Percentiles rank a stretch among this genome's conserved stretches.
phyloP scores from a whole-genome alignment of 1,140 invertebrate genomes.

The Helicoverpa armigera region DNA sequence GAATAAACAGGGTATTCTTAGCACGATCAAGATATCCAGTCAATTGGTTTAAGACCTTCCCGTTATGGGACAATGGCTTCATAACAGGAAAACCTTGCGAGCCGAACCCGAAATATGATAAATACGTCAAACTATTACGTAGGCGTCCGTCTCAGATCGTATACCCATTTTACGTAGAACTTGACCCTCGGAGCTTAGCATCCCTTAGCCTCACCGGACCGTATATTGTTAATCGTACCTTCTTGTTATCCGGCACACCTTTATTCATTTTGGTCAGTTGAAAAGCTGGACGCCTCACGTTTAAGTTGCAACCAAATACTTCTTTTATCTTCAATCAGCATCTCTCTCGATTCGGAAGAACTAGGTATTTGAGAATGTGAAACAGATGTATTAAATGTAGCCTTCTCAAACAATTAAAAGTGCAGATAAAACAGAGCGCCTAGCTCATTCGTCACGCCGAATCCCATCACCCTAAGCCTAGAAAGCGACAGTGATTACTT shows the following conservation, averaged over 20 bases:
- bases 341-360: too few species aligned
- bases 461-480: constrained; percentile 65
- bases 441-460: background rate
- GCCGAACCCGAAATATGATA: constrained; percentile 12
- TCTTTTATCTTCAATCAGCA: too few species aligned
- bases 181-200: background rate
- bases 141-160: background rate
- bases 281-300: too few species aligned
- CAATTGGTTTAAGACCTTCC: constrained; percentile 18
- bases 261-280: too few species aligned
- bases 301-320: too few species aligned
- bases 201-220: background rate
- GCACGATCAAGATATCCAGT: constrained; percentile 2
- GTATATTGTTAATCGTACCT: too few species aligned
- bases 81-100: constrained; percentile 22
- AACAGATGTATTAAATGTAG: too few species aligned
- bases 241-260: too few species aligned
- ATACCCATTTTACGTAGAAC: constrained; percentile 15
- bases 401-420: too few species aligned
- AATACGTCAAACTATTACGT: constrained; percentile 12
- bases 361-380: too few species aligned
- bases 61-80: constrained; percentile 15
- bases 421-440: background rate
- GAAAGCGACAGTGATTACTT: constrained; percentile 81
- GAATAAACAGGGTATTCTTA: constrained; percentile 17